Conservation (phyloP, 2,888 invertebrate species). For the Hypercompe scribonia region DNA sequence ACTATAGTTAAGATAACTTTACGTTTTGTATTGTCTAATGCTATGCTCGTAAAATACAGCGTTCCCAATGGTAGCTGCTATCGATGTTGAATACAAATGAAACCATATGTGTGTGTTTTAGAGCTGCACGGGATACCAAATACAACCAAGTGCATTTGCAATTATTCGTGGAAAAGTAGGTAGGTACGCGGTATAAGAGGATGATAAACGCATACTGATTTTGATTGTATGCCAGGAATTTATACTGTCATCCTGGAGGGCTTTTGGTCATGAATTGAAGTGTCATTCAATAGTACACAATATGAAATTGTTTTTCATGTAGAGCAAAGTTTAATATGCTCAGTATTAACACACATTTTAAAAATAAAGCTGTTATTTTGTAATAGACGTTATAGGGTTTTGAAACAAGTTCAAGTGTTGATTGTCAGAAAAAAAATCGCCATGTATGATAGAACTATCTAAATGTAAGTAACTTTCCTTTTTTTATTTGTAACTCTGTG, state of each 20-base stretch:
- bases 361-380: too few relatives aligned
- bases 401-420: neutral
- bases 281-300: too few relatives aligned
- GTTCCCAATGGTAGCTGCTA: slow-evolving; percentile 42
- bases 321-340: neutral
- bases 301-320: too few relatives aligned
- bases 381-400: neutral
- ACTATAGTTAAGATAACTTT: slow-evolving; percentile 29
- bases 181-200: slow-evolving; percentile 41
- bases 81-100: slow-evolving; percentile 59
- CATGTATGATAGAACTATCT: neutral
- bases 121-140: slow-evolving; percentile 24
- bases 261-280: neutral
- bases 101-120: slow-evolving; percentile 41
- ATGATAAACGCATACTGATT: slow-evolving; percentile 40
- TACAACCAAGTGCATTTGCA: slow-evolving; percentile 47
- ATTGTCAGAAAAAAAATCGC: neutral
- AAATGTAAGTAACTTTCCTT: neutral
- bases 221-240: slow-evolving; percentile 26
- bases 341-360: too few relatives aligned
- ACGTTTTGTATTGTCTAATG: slow-evolving; percentile 32
- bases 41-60: slow-evolving; percentile 40
- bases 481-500: neutral
- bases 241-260: slow-evolving; percentile 10
- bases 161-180: slow-evolving; percentile 55